Base-by-base conservation (phyloP, 2,113 vertebrate species). In the Pituophis catenifer region DNA sequence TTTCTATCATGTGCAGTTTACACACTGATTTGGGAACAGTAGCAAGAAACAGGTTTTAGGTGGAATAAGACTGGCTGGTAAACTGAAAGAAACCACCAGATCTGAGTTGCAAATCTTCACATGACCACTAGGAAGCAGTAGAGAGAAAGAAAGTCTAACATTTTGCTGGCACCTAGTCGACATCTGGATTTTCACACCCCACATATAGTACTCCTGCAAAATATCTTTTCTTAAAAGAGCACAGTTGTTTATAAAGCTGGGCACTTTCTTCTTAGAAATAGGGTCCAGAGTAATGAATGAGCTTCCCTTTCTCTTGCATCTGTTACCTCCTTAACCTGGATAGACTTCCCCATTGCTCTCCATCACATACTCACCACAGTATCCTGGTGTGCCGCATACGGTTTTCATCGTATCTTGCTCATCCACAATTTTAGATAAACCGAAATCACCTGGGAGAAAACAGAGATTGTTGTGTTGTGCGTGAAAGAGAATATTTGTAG, bases 391-490 rank as follows among this genome's bases (percentile, higher is more conserved):
- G 10, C 98, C 98, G 1, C 99, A 99, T 50, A 99, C 97, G 0
- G 98, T 99, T 97, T 99, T 99, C 98, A 99, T 99, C 44, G 98
- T 98, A 90, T 98, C 98, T 96, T 99, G 98, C 1, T 99, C 98
- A 9, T 98, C 98, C 86, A 99, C 97, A 93, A 99, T 99, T 95
- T 99, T 99, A 93, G 98, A 99, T 11, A 99, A 97, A 54, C 99
- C 99, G 0, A 99, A 99, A 97, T 99, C 98, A 0, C 98, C 98
- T 98, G 97, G 54, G 90, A 92, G 53, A 94, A 57, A 94, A 50
- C 44, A 81, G 33, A 94, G 1, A n/a, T 19, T 11, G 7, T 53
- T 12, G 48, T 52, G 44, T 53, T 12, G 59, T 52, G 44, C 1
- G 33, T 81, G 13, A 70, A n/a, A 70, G 5, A n/a, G 62, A 70